A percentile compares a stretch with the other conserved stretches of the same genome.
Conservation (phyloP, 2,113 vertebrate genomes). For the Antechinus stuartii region DNA sequence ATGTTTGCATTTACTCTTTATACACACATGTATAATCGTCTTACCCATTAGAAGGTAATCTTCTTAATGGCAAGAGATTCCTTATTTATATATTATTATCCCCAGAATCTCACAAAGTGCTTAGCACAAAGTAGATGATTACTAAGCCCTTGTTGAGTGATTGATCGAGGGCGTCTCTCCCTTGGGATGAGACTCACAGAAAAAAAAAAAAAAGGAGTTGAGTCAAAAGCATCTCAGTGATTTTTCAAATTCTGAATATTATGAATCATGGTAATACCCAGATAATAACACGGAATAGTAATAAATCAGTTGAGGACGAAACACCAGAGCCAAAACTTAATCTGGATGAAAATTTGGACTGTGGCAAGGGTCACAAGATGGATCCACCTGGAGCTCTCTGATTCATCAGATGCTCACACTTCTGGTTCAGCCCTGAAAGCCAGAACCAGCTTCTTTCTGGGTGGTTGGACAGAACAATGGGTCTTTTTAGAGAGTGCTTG, state of each 20-base stretch:
- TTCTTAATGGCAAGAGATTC: neutral
- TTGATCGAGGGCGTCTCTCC: neutral
- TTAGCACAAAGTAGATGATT: neutral
- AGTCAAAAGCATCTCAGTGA: neutral
- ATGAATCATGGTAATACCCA: neutral
- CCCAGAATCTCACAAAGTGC: neutral
- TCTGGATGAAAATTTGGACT: slow-evolving; percentile 3
- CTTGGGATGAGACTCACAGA: neutral
- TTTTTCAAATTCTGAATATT: neutral
- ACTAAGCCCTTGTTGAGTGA: neutral
- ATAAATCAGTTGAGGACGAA: slow-evolving; percentile 8
- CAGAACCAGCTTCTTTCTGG: neutral
- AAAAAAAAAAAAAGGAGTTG: neutral
- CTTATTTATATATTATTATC: neutral
- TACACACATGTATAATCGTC: neutral
- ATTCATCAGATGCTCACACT: slow-evolving; percentile 2
- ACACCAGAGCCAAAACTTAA: slow-evolving; percentile 4
- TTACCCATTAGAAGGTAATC: neutral
- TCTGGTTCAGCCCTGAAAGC: neutral
- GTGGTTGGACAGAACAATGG: neutral
- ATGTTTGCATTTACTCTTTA: neutral
- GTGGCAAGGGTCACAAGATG: neutral
- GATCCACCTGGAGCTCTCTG: slow-evolving; percentile 3
- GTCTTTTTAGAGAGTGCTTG: neutral
- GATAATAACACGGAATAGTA: neutral